Evolutionary conservation across 37 sponge, comb jelly and placozoan species (phyloP), one percentile per base, ranked within the genome.

Genomic region (Aplysina aerophoba): DNA sequence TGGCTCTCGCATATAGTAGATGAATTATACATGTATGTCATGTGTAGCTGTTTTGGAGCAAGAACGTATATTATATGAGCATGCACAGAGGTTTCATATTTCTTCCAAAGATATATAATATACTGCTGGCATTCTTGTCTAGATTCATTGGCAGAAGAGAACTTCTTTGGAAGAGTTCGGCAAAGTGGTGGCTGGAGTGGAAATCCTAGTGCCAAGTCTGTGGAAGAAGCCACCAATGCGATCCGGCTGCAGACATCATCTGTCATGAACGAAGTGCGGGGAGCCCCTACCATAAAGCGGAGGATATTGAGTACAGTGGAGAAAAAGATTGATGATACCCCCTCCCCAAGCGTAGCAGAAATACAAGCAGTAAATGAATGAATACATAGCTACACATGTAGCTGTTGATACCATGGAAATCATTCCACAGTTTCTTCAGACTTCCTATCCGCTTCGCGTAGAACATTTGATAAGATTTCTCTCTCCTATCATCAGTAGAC

Each of bases 241-340:
- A 67, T 67, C 69, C 69, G 69, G 69, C 69, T 67, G 69, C 69
- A 67, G n/a, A 67, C 69, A 24, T 67, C 69, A 67, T 67, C 69
- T 14, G n/a, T 67, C 14, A 15, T 67, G 69, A 22, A n/a, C n/a
- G 69, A 67, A n/a, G 69, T 67, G 27, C 27, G 69, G 27, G 69
- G 69, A 22, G n/a, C 19, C 15, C 27, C 69, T n/a, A 67, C 19
- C 15, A 28, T 22, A 21, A 67, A n/a, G 27, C 14, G 69, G 69
- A 16, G 69, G 27, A 21, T 67, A 24, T 67, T 24, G 19, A 67
- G 69, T n/a, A 15, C 19, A 67, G 59, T 58, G 59, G 69, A 67
- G 28, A 21, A 21, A 25, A n/a, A n/a, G n/a, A 67, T n/a, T 25
- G 69, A 67, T 67, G 69, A 67, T n/a, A 67, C 25, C 19, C 69